A percentile compares a stretch with the other conserved stretches of the same genome.
Conservation (phyloP, 2,113 vertebrate genomes). For the Tympanuchus pallidicinctus region DNA sequence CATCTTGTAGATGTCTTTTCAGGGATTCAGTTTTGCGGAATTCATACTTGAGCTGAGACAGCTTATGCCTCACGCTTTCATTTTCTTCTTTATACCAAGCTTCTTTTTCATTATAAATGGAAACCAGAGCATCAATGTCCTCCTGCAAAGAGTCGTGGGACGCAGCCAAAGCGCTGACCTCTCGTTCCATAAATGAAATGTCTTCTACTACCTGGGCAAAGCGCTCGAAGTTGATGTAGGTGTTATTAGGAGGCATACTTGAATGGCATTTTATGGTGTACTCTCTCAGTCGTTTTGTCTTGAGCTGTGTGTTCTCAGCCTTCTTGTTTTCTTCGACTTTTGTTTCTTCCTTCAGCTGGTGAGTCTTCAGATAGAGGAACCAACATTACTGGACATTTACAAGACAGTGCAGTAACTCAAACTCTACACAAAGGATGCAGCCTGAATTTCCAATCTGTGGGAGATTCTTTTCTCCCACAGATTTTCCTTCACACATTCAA, state of each 20-base stretch:
- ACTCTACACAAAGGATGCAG: slow-evolving; percentile 31
- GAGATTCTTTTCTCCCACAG: slow-evolving; percentile 30
- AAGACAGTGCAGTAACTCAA: not conserved
- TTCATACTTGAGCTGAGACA: slow-evolving; percentile 87
- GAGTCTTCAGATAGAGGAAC: slow-evolving; percentile 84
- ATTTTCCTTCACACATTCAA: slow-evolving; percentile 63
- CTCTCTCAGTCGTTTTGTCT: slow-evolving; percentile 88
- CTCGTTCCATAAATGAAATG: slow-evolving; percentile 72
- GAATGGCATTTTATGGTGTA: slow-evolving; percentile 90
- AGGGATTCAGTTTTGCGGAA: slow-evolving; percentile 83
- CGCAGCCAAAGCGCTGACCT: slow-evolving; percentile 71
- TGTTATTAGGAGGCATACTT: slow-evolving; percentile 89
- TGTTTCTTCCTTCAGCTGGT: slow-evolving; percentile 76
- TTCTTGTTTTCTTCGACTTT: slow-evolving; percentile 71
- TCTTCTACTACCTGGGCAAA: slow-evolving; percentile 85
- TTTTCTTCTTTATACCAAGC: slow-evolving; percentile 89
- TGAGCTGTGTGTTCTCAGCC: slow-evolving; percentile 80
- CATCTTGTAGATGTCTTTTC: slow-evolving; percentile 82
- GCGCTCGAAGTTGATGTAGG: slow-evolving; percentile 88
- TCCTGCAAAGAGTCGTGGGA: slow-evolving; percentile 81
- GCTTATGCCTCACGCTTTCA: slow-evolving; percentile 78
- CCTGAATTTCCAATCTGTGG: slow-evolving; percentile 13
- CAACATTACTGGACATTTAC: slow-evolving; percentile 72
- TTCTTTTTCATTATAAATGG: slow-evolving; percentile 89
- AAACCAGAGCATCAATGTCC: slow-evolving; percentile 86